These are phyloP conservation scores for Babyrousa celebensis DNA, from an alignment of 2,797 vertebrate genomes.

Conservation along the genomic window DNA sequence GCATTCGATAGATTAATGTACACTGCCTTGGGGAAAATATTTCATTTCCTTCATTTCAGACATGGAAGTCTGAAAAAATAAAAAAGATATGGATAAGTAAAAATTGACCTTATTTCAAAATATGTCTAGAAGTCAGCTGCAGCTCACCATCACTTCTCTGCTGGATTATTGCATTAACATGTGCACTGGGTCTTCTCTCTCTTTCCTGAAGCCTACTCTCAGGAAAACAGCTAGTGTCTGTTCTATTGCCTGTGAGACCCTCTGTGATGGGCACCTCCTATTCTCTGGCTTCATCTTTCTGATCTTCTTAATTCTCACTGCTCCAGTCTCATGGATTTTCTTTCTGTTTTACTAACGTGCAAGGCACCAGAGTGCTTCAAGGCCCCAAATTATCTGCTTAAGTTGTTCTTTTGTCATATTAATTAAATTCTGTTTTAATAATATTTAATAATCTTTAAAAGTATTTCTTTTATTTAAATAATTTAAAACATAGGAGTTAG, in stretches of 20 bases:
- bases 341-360: background rate
- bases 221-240: background rate
- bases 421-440: background rate
- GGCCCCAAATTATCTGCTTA: background rate
- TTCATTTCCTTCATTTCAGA: constrained; percentile 7
- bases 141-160: background rate
- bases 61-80: background rate
- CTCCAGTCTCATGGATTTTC: background rate
- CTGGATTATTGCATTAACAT: background rate
- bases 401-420: background rate
- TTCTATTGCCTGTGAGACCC: background rate
- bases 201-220: background rate
- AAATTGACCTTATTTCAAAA: background rate
- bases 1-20: background rate
- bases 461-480: background rate
- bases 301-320: background rate
- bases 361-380: background rate
- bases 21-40: background rate
- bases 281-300: background rate
- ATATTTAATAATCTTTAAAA: background rate
- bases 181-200: background rate
- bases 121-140: background rate
- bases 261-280: background rate
- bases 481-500: background rate
- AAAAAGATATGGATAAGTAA: background rate